Conservation (phyloP, 2,888 invertebrate genomes). For the Nephrocerus scutellatus region DNA sequence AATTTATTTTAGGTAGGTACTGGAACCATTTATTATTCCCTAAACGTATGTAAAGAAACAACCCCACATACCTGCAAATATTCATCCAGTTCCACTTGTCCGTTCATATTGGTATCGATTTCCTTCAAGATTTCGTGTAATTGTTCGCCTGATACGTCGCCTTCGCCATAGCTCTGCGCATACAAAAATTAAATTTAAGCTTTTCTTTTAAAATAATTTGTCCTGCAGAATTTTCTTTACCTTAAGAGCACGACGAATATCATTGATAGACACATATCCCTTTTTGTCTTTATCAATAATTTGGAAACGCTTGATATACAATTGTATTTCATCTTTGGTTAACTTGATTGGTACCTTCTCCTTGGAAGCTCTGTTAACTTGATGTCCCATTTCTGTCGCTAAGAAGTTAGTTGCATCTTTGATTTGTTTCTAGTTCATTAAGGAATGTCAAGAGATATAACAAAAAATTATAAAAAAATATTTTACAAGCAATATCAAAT, state of each 20-base stretch:
- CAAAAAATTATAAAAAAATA: conserved; percentile 1
- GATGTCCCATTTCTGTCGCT: conserved; percentile 92
- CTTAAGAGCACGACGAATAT: conserved; percentile 91
- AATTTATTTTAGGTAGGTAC: no score
- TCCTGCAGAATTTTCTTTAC: no score
- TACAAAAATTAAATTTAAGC: no score
- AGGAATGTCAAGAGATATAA: conserved; percentile 10
- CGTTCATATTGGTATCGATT: conserved; percentile 99
- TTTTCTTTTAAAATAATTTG: no score
- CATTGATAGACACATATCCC: conserved; percentile 97
- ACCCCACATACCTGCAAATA: conserved; percentile 83
- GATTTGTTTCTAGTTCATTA: conserved; percentile 61
- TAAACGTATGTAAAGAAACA: not conserved
- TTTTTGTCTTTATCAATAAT: conserved; percentile 93
- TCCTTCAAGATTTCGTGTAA: conserved; percentile 96
- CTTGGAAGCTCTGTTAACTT: conserved; percentile 79
- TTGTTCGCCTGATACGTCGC: conserved; percentile 81
- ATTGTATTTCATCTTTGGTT: conserved; percentile 87
- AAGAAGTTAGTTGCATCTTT: conserved; percentile 79
- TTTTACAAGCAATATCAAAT: not conserved
- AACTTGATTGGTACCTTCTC: conserved; percentile 88
- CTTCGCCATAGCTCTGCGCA: conserved; percentile 74
- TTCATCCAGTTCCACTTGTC: conserved; percentile 98
- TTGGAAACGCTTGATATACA: conserved; percentile 92
- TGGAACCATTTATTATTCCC: no score